These are phyloP conservation scores for Temnothorax rugatulus DNA, from an alignment of 2,888 invertebrate species.

Conservation along the genomic window DNA sequence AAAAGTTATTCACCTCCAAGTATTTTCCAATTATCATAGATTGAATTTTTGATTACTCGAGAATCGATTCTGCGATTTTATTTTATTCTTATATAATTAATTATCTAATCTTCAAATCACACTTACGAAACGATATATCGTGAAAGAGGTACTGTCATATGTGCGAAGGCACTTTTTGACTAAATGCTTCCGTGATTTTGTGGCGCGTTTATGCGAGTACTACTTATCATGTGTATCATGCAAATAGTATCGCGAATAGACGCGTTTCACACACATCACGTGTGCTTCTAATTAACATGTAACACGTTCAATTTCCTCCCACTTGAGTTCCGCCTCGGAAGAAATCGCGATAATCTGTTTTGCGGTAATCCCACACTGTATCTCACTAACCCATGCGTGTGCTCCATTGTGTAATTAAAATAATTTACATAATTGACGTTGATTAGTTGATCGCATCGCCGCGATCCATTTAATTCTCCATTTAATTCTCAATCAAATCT, in stretches of 20 bases:
- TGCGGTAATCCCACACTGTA: not conserved
- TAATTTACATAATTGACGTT: not conserved
- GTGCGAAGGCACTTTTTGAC: not conserved
- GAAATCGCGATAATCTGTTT: slow-evolving; percentile 19
- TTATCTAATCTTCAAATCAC: not conserved
- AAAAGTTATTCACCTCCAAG: not conserved
- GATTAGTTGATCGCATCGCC: not conserved
- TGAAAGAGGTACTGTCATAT: not conserved
- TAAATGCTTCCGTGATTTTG: slow-evolving; percentile 9
- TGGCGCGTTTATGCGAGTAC: slow-evolving; percentile 15
- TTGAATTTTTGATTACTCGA: slow-evolving; percentile 4
- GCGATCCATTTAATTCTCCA: not conserved
- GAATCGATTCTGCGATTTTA: not conserved
- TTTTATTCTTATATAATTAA: slow-evolving; percentile 2
- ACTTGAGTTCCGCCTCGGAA: slow-evolving; percentile 10
- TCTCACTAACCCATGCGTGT: not conserved
- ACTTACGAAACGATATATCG: not conserved
- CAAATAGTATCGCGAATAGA: slow-evolving; percentile 9
- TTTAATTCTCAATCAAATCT: not conserved
- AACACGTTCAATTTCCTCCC: slow-evolving; percentile 19
- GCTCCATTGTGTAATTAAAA: not conserved
- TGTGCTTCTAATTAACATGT: slow-evolving; percentile 34
- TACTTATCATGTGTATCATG: slow-evolving; percentile 24
- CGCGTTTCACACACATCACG: not conserved
- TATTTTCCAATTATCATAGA: not conserved